Base-by-base conservation (phyloP, 1,140 invertebrate species). In the Geopemphigus sp. region DNA sequence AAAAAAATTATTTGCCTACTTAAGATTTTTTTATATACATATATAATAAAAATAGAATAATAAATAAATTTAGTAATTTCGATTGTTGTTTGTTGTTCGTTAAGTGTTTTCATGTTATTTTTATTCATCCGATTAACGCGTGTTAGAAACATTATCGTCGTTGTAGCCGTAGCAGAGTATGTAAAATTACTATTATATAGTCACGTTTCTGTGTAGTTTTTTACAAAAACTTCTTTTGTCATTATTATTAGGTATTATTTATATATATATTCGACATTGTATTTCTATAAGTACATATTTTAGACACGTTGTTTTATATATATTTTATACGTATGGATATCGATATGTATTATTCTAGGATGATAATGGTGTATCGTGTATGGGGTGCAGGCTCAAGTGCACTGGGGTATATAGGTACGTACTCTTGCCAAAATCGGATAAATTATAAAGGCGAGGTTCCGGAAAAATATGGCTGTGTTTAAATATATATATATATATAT, bases 21-120 rank as follows among this genome's bases (percentile, higher is more conserved):
- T 63, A 78, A 78, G 74, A 57, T 76, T 78, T 63, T 57, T 78
- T 78, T 54, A 39, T 78, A 78, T 50, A 63, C 39, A 10, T 50
- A 78, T 59, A 61, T 63, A 63, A 61, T 78, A 76, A 76, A 76
- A 57, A 76, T 76, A 76, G 53, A 76, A 76, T 78, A 78, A 78
- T 61, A 63, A 78, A 78, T 78, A 19, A 78, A 78, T 78, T 63
- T 78, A 78, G 74, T 78, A 32, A 78, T 63, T 76, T 76, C 47
- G 17, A 78, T 63, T 59, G 56, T 78, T 78, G 74, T 78, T 78
- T 63, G 74, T 78, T 78, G 74, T 78, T 78, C 39, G 74, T 78
- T 78, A 78, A 78, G 74, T 29, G 57, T 78, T 61, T 61, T 78
- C 74, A 54, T 72, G 68, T 72, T 72, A 72, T 24, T 72, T 68